Percentiles rank a stretch among this genome's conserved stretches.
Evolutionary conservation across 2,113 vertebrate species (phyloP).

Genomic region (Neolamprologus tretocephalus): DNA sequence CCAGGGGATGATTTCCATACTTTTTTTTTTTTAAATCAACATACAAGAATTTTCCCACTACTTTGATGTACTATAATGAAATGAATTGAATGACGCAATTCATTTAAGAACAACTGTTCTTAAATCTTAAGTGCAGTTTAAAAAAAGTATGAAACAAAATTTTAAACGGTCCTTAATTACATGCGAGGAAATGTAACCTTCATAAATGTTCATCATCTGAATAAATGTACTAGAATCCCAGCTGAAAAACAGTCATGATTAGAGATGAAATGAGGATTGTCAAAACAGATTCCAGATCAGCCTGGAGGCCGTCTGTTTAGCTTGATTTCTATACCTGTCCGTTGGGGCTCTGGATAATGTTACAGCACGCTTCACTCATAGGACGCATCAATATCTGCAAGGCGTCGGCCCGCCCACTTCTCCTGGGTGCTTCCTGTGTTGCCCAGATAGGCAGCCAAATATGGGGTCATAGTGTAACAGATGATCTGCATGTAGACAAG

Average conservation of each 20-base stretch:
- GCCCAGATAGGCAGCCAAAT: not conserved
- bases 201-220: not conserved
- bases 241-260: not conserved
- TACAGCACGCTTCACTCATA: not conserved
- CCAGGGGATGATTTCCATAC: not conserved
- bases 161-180: not conserved
- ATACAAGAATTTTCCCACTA: not conserved
- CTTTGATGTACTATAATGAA: not conserved
- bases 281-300: not conserved
- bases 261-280: not conserved
- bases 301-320: not conserved
- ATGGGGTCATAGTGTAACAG: not conserved
- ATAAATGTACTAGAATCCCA: not conserved
- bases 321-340: not conserved
- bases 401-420: not conserved
- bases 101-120: not conserved
- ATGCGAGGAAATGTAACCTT: not conserved
- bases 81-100: not conserved
- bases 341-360: constrained; percentile 54
- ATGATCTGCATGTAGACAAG: not conserved
- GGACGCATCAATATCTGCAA: constrained; percentile 26
- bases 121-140: not conserved
- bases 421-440: constrained; percentile 29
- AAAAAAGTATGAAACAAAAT: not conserved
- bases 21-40: not conserved